Evolutionary conservation across 1,140 invertebrate species (phyloP).

Genomic region (Plutomurus gul): DNA sequence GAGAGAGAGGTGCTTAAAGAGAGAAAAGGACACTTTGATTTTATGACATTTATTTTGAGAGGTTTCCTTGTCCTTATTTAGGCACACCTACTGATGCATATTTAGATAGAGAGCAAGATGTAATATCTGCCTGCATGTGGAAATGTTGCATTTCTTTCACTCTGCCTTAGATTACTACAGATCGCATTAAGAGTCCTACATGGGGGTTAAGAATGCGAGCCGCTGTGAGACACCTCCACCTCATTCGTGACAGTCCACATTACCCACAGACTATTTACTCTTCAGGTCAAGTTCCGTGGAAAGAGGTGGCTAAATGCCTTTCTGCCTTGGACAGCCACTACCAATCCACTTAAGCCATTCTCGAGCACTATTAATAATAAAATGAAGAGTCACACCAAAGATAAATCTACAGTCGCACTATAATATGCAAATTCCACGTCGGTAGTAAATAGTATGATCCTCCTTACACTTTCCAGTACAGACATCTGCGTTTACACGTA

Average conservation of each 20-base stretch:
- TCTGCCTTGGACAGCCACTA: not conserved
- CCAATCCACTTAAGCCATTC: not conserved
- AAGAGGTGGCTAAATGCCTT: not conserved
- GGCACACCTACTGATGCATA: constrained; percentile 29
- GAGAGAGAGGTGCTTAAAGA: not conserved
- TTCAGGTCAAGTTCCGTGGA: not conserved
- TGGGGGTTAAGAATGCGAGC: not conserved
- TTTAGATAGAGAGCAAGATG: constrained; percentile 23
- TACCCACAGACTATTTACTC: constrained; percentile 12
- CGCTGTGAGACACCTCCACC: constrained; percentile 7
- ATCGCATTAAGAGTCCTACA: not conserved
- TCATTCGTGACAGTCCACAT: constrained; percentile 13
- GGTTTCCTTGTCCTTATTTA: not conserved
- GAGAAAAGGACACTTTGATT: constrained; percentile 30
- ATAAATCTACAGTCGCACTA: not conserved
- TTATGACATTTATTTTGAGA: constrained; percentile 42
- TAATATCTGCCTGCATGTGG: not conserved
- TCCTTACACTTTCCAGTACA: too few relatives aligned
- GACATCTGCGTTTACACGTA: too few relatives aligned
- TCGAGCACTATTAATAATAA: not conserved
- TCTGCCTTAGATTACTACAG: not conserved
- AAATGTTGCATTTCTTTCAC: not conserved
- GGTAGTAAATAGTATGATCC: too few relatives aligned
- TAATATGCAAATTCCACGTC: not conserved
- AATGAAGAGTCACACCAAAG: not conserved